Percentiles rank a stretch among this genome's conserved stretches.
These are phyloP conservation scores for Catostomus latipinnis DNA, from an alignment of 2,797 vertebrate species.

Conservation along the genomic window DNA sequence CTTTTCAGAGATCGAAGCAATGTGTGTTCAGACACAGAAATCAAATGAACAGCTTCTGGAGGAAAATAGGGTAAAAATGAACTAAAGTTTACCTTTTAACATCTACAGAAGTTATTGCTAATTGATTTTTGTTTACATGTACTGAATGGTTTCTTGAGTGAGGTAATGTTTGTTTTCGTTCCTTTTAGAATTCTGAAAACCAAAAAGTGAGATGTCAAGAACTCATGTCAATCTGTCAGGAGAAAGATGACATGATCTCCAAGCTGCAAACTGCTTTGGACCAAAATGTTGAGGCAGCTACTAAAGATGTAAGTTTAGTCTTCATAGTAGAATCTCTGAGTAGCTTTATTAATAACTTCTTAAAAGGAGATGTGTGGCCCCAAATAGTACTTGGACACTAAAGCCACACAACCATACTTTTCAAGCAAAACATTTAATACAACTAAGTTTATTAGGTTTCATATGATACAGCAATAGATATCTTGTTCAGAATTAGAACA, in stretches of 20 bases:
- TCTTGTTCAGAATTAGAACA: too few species aligned
- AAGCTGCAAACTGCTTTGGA: conserved; percentile 74
- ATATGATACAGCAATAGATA: too few species aligned
- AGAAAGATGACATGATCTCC: conserved; percentile 78
- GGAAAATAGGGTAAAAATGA: conserved; percentile 49
- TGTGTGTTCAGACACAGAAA: conserved; percentile 40
- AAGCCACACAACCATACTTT: too few species aligned
- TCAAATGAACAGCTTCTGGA: conserved; percentile 51
- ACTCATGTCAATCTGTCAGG: conserved; percentile 73
- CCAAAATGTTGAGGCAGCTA: conserved; percentile 67
- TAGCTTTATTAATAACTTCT: neutral
- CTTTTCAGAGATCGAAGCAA: conserved; percentile 64
- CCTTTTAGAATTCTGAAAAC: conserved; percentile 72
- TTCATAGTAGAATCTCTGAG: neutral
- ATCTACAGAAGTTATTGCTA: neutral
- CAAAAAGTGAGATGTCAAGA: conserved; percentile 75
- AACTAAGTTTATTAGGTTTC: too few species aligned
- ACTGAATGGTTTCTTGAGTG: neutral
- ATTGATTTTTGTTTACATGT: neutral
- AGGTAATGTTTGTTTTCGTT: neutral
- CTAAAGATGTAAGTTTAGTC: conserved; percentile 62
- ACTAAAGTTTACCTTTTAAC: neutral
- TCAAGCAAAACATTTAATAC: too few species aligned
- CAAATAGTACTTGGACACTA: too few species aligned
- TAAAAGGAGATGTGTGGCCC: too few species aligned